Base-by-base conservation (phyloP, 2,797 vertebrate species). In the Podarcis lilfordi region DNA sequence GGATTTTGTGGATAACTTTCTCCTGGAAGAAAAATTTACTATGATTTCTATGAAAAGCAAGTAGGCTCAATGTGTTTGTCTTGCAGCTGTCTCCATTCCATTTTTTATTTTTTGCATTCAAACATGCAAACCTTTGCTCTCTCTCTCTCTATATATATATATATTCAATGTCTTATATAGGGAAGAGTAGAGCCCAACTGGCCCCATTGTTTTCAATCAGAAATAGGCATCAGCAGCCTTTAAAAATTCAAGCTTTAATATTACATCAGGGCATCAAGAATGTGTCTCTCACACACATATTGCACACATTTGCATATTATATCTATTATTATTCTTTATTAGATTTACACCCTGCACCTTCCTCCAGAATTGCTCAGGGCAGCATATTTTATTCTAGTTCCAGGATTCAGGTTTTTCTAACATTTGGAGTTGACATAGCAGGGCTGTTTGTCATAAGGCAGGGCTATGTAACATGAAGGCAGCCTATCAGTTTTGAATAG, bases 1-100 rank as follows among this genome's bases (percentile, higher is more conserved):
- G 3, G 99, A 98, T 95, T 99, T 99, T 86, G 98, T 98, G 92
- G 98, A 99, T 91, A 99, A 97, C 94, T 98, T 99, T 94, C 98
- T 98, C 96, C 99, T 99, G 90, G 45, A 96, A 95, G 55, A 85
- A 85, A 93, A 89, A 86, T 64, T 27, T 5, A 5, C 89, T 40
- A 81, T 43, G 6, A 71, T 21, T n/a, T 90, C 35, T 29, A 45
- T 40, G 37, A 79, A 9, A 82, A 10, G 7, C 4, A 21, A 72
- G 7, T 27, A 66, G 17, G 81, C 86, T 27, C 80, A n/a, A 55
- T 13, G 77, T 90, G 77, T 61, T 25, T 76, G 86, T 89, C 37
- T 6, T 91, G 75, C 37, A 69, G 15, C n/a, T 29, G 6, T 11
- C 15, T 82, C 50, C 37, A 2, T 61, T 9, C 11, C 15, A 27